Evolutionary conservation across 2,113 vertebrate species (phyloP).

Genomic region (Gadus chalcogrammus): DNA sequence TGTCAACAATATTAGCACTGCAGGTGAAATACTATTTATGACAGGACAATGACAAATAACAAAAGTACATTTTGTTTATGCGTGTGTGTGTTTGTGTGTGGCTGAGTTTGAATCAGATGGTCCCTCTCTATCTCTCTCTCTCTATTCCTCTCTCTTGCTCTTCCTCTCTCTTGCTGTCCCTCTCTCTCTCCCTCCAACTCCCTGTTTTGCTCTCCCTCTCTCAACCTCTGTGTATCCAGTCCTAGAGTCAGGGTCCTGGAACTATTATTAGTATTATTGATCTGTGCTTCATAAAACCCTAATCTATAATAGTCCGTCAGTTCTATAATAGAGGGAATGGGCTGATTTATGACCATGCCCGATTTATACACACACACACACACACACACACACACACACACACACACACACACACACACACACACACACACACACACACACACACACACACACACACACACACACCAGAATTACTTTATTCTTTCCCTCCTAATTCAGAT

Average conservation of each 20-base stretch:
- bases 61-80: no score
- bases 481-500: background rate
- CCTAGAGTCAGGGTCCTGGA: background rate
- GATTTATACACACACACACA: background rate
- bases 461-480: slow-evolving; percentile 2
- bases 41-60: no score
- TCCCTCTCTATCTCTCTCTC: slow-evolving; percentile 8
- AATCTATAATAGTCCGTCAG: background rate
- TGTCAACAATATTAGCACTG: no score
- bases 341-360: background rate
- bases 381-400: slow-evolving; percentile 8
- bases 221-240: background rate
- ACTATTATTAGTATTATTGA: slow-evolving; percentile 4
- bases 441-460: slow-evolving; percentile 3
- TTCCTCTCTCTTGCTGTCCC: no score
- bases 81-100: no score
- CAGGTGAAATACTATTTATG: no score
- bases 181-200: slow-evolving; percentile 1
- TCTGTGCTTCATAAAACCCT: background rate
- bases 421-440: background rate
- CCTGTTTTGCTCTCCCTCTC: background rate
- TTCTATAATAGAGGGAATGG: background rate
- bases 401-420: background rate
- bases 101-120: background rate
- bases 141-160: no score